A percentile compares a stretch with the other conserved stretches of the same genome.
phyloP scores from a whole-genome alignment of 1,140 invertebrate genomes.

The Neodiprion lecontei region DNA sequence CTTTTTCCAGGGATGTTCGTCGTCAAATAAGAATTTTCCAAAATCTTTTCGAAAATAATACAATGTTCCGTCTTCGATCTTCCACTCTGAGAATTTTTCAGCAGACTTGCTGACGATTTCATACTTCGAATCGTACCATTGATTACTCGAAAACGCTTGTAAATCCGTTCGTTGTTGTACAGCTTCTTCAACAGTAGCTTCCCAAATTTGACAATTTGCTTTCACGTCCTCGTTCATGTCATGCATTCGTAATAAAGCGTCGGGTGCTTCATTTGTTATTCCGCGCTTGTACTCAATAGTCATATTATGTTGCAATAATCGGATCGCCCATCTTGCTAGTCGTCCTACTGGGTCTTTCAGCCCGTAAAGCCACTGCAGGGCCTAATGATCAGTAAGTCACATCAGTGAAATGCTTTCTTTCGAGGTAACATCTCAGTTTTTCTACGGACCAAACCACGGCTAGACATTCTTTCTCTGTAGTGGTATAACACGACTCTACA shows the following conservation, averaged over 20 bases:
- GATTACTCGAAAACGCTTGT: neutral
- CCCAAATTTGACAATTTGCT: neutral
- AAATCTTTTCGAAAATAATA: neutral
- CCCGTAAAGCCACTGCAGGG: conserved; percentile 40
- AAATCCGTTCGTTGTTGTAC: neutral
- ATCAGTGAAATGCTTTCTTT: conserved; percentile 49
- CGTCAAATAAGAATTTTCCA: neutral
- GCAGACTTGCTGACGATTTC: neutral
- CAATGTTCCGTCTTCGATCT: neutral
- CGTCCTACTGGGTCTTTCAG: conserved; percentile 1
- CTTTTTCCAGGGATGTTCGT: conserved; percentile 21
- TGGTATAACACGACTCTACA: neutral
- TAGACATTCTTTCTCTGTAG: conserved; percentile 14
- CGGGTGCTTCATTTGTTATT: conserved; percentile 21
- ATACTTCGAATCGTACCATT: neutral
- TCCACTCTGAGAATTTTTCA: neutral
- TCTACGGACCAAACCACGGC: conserved; percentile 26
- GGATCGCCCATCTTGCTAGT: conserved; percentile 15
- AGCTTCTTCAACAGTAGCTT: neutral
- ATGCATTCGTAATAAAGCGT: conserved; percentile 15
- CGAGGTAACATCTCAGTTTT: conserved; percentile 43
- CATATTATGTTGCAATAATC: conserved; percentile 16
- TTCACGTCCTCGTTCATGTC: conserved; percentile 8
- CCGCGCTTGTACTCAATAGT: conserved; percentile 15
- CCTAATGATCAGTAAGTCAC: conserved; percentile 58